Percentiles rank a stretch among this genome's conserved stretches.
Evolutionary conservation across 2,113 vertebrate species (phyloP).

Genomic region (Psophia crepitans): DNA sequence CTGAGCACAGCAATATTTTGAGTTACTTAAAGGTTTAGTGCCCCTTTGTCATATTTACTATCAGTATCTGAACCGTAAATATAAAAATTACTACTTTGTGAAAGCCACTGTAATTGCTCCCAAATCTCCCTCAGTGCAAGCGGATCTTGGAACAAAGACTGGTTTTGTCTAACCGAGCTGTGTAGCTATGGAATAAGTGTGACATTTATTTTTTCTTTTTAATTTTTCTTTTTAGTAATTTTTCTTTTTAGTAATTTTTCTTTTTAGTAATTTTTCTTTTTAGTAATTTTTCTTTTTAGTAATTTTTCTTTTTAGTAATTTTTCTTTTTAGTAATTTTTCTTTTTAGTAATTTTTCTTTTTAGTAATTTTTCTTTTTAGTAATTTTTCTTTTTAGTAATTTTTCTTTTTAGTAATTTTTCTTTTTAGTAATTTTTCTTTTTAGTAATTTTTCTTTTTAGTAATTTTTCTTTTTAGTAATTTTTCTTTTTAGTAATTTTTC

Average conservation of each 20-base stretch:
- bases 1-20: not conserved
- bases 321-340: not conserved
- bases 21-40: constrained; percentile 8
- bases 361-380: not conserved
- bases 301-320: not conserved
- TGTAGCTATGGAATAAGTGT: not conserved
- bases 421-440: not conserved
- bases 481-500: not conserved
- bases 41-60: constrained; percentile 35
- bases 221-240: not conserved
- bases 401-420: not conserved
- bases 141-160: not conserved
- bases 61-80: not conserved
- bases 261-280: not conserved
- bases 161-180: not conserved
- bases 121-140: not conserved
- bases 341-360: not conserved
- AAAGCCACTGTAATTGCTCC: constrained; percentile 3
- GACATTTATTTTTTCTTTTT: not conserved
- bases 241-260: not conserved
- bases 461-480: not conserved
- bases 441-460: not conserved
- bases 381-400: not conserved
- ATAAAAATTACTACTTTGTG: not conserved
- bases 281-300: not conserved